A percentile compares a stretch with the other conserved stretches of the same genome.
phyloP scores from a whole-genome alignment of 2,113 vertebrate genomes.

The Oncorhynchus gorbuscha region DNA sequence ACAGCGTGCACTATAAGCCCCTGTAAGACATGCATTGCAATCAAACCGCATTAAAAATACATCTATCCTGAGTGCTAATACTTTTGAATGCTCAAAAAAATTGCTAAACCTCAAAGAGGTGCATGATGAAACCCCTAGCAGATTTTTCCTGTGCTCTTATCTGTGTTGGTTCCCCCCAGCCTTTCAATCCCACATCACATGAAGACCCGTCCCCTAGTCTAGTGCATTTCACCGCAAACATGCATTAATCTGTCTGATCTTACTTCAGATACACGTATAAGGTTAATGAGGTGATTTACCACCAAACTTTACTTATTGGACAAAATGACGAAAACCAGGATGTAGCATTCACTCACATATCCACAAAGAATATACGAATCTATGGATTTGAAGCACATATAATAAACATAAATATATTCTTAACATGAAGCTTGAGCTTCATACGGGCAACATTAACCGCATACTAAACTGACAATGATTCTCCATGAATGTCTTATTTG shows the following conservation, averaged over 20 bases:
- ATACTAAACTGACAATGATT: too few species aligned
- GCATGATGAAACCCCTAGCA: not conserved
- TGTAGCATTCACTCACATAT: not conserved
- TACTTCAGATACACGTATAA: not conserved
- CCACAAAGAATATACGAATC: not conserved
- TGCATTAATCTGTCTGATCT: constrained; percentile 12
- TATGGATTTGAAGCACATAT: too few species aligned
- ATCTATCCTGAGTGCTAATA: constrained; percentile 8
- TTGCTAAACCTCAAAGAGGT: not conserved
- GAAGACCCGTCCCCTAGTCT: not conserved
- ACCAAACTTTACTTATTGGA: not conserved
- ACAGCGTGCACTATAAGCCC: constrained; percentile 29
- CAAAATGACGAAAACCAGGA: not conserved
- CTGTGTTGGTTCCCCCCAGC: constrained; percentile 1
- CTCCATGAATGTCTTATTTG: too few species aligned
- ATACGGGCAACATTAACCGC: too few species aligned
- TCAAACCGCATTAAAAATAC: constrained; percentile 17
- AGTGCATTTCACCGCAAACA: constrained; percentile 20
- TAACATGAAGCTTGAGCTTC: too few species aligned
- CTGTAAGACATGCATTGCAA: constrained; percentile 12
- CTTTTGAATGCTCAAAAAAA: not conserved
- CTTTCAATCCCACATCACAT: constrained; percentile 10
- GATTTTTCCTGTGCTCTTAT: constrained; percentile 11
- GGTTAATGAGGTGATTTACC: constrained; percentile 23
- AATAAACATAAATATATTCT: too few species aligned